These are phyloP conservation scores for Trachelus troglodyta DNA, from an alignment of 2,888 invertebrate genomes.

Conservation along the genomic window DNA sequence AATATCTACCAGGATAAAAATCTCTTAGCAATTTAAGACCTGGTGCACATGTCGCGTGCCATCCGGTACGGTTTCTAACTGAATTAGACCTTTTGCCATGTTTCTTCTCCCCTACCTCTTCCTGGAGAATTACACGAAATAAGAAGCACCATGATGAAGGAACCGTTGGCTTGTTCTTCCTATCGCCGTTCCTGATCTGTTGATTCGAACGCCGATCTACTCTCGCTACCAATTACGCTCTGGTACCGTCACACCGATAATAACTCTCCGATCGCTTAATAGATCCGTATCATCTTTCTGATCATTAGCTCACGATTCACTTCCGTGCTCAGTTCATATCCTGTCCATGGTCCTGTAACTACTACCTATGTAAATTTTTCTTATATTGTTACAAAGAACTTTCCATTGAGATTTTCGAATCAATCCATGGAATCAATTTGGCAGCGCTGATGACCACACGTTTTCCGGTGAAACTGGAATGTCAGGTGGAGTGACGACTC, in stretches of 20 bases:
- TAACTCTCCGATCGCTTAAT: neutral
- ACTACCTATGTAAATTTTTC: neutral
- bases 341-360: neutral
- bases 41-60: slow-evolving; percentile 63
- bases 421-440: neutral
- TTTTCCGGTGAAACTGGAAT: slow-evolving; percentile 40
- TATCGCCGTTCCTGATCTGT: neutral
- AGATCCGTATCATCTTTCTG: neutral
- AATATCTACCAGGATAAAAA: slow-evolving; percentile 59
- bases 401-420: neutral
- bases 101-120: slow-evolving; percentile 7
- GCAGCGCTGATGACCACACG: slow-evolving; percentile 32
- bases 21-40: slow-evolving; percentile 60
- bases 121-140: slow-evolving; percentile 34
- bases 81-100: slow-evolving; percentile 23
- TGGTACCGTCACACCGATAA: slow-evolving; percentile 8
- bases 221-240: slow-evolving; percentile 26
- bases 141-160: slow-evolving; percentile 28
- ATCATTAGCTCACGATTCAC: neutral
- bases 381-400: neutral
- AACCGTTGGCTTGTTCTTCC: neutral
- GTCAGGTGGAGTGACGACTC: slow-evolving; percentile 44
- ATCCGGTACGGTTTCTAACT: slow-evolving; percentile 39
- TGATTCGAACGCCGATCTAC: slow-evolving; percentile 25
- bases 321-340: neutral